phyloP scores from a whole-genome alignment of 2,888 invertebrate genomes.

The Lissocephala sabroskyi region DNA sequence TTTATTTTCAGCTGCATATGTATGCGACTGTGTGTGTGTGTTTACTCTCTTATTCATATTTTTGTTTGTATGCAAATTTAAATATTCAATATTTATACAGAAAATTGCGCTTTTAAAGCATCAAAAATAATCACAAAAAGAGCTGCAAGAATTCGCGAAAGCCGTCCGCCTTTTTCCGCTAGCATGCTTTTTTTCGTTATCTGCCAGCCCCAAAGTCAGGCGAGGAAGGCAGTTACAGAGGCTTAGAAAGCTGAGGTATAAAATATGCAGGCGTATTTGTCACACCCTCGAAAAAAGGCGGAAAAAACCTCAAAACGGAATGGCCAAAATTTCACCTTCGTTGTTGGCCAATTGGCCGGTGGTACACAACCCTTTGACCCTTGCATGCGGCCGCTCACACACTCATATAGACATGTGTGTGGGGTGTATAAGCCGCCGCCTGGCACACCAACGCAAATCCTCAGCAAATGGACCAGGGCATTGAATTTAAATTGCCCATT shows the following conservation, averaged over 20 bases:
- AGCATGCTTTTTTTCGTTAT: too few relatives aligned
- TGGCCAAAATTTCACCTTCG: slow-evolving; percentile 45
- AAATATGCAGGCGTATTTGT: slow-evolving; percentile 38
- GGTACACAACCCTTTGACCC: slow-evolving; percentile 28
- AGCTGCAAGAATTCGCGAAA: too few relatives aligned
- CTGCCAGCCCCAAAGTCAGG: too few relatives aligned
- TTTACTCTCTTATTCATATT: slow-evolving; percentile 7
- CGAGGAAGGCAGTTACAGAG: too few relatives aligned
- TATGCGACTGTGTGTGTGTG: too few relatives aligned
- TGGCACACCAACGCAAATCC: slow-evolving; percentile 7
- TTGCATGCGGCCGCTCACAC: too few relatives aligned
- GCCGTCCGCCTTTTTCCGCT: too few relatives aligned
- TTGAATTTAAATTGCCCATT: slow-evolving; percentile 60
- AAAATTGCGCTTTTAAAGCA: slow-evolving; percentile 38
- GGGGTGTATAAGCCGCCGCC: not conserved
- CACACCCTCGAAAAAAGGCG: slow-evolving; percentile 39
- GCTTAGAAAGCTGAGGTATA: too few relatives aligned
- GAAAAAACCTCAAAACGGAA: slow-evolving; percentile 19
- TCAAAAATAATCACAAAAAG: too few relatives aligned
- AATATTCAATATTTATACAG: slow-evolving; percentile 43
- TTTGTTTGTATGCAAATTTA: slow-evolving; percentile 28
- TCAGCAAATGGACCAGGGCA: slow-evolving; percentile 27
- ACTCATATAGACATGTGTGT: too few relatives aligned
- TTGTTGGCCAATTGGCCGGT: slow-evolving; percentile 34
- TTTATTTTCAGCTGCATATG: too few relatives aligned